These are phyloP conservation scores for Melitaea athalia DNA, from an alignment of 2,888 invertebrate species.

Conservation along the genomic window DNA sequence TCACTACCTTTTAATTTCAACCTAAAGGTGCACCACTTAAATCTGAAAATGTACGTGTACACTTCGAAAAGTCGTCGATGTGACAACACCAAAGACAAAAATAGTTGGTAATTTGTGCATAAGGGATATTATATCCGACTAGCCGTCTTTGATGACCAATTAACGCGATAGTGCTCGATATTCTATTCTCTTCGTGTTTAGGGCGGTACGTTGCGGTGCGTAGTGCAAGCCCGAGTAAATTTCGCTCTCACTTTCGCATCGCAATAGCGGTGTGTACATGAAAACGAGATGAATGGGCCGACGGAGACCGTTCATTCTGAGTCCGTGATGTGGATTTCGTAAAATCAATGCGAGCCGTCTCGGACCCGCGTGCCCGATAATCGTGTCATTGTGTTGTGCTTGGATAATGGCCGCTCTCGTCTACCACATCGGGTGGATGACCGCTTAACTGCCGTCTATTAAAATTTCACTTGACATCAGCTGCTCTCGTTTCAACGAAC, in stretches of 20 bases:
- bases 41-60: not conserved
- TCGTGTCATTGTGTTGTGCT: constrained; percentile 73
- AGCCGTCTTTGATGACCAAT: constrained; percentile 45
- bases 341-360: constrained; percentile 77
- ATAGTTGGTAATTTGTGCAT: not conserved
- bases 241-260: constrained; percentile 80
- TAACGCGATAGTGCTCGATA: constrained; percentile 53
- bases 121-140: constrained; percentile 14
- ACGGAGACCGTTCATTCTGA: constrained; percentile 75
- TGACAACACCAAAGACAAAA: not conserved
- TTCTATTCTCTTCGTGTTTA: constrained; percentile 68
- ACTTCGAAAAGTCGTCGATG: not conserved
- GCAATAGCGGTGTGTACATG: constrained; percentile 77
- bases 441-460: constrained; percentile 63
- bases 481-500: constrained; percentile 33
- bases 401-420: constrained; percentile 63
- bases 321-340: constrained; percentile 77
- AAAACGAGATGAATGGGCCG: constrained; percentile 81
- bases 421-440: constrained; percentile 61
- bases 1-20: not conserved
- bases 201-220: constrained; percentile 66
- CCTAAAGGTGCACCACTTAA: not conserved
- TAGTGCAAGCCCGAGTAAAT: constrained; percentile 73
- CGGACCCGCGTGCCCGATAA: constrained; percentile 65
- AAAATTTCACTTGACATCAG: constrained; percentile 60